These are phyloP conservation scores for Galeopterus variegatus DNA, from an alignment of 2,113 vertebrate species.

Conservation along the genomic window DNA sequence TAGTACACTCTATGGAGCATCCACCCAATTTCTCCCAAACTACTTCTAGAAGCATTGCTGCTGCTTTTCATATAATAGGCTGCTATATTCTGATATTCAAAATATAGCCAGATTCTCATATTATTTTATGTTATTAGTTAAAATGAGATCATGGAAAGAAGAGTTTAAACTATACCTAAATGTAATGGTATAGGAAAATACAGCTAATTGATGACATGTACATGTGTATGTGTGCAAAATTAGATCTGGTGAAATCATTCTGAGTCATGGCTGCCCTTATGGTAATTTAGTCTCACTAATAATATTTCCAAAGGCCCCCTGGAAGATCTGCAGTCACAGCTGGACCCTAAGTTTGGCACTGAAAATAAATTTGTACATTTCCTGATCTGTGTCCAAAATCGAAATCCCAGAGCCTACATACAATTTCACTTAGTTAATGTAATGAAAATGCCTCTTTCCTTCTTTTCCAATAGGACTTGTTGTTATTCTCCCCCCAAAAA, in stretches of 20 bases:
- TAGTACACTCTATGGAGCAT: neutral
- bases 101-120: conserved; percentile 41
- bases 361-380: conserved; percentile 70
- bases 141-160: conserved; percentile 70
- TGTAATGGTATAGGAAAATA: conserved; percentile 57
- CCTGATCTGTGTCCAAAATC: conserved; percentile 63
- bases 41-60: conserved; percentile 39
- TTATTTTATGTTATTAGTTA: conserved; percentile 45
- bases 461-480: conserved; percentile 50
- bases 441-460: conserved; percentile 4
- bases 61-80: conserved; percentile 33
- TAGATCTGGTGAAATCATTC: conserved; percentile 72
- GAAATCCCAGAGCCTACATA: conserved; percentile 46
- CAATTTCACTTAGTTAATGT: conserved; percentile 13
- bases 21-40: neutral
- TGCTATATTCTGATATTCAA: conserved; percentile 50
- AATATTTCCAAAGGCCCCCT: conserved; percentile 60
- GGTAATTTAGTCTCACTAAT: conserved; percentile 69
- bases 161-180: conserved; percentile 65
- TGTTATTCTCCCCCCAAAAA: neutral
- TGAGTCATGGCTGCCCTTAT: conserved; percentile 66
- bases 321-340: conserved; percentile 61
- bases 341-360: conserved; percentile 50
- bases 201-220: conserved; percentile 45
- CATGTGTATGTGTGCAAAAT: conserved; percentile 64